These are phyloP conservation scores for Xylota segnis DNA, from an alignment of 2,888 invertebrate genomes.

Conservation along the genomic window DNA sequence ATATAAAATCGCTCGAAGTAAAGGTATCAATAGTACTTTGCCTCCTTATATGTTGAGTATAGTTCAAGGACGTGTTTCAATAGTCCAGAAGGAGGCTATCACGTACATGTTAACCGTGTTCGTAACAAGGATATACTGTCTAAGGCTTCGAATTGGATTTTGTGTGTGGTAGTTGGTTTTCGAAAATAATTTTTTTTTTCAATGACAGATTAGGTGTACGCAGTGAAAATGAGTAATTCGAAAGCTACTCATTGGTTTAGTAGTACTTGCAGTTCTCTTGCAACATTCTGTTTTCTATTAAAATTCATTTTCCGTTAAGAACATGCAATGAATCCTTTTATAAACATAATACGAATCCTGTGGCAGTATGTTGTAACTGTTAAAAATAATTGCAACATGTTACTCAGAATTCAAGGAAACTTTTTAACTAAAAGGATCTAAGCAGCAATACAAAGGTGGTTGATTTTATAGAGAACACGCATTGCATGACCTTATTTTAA, in stretches of 20 bases:
- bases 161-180: constrained; percentile 49
- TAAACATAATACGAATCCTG: no score
- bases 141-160: constrained; percentile 31
- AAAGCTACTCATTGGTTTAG: not conserved
- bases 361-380: not conserved
- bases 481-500: no score
- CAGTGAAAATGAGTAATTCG: constrained; percentile 28
- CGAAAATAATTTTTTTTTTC: constrained; percentile 20
- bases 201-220: not conserved
- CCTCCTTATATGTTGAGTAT: constrained; percentile 28
- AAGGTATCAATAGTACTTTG: constrained; percentile 48
- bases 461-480: no score
- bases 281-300: not conserved
- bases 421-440: no score
- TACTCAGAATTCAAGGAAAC: no score
- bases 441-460: no score
- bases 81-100: constrained; percentile 33
- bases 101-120: constrained; percentile 57
- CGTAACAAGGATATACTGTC: constrained; percentile 40
- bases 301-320: not conserved
- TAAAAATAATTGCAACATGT: no score
- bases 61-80: constrained; percentile 60
- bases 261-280: constrained; percentile 5
- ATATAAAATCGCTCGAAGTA: constrained; percentile 33
- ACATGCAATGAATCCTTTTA: not conserved